phyloP scores from a whole-genome alignment of 2,888 invertebrate species.

The Machimus atricapillus region DNA sequence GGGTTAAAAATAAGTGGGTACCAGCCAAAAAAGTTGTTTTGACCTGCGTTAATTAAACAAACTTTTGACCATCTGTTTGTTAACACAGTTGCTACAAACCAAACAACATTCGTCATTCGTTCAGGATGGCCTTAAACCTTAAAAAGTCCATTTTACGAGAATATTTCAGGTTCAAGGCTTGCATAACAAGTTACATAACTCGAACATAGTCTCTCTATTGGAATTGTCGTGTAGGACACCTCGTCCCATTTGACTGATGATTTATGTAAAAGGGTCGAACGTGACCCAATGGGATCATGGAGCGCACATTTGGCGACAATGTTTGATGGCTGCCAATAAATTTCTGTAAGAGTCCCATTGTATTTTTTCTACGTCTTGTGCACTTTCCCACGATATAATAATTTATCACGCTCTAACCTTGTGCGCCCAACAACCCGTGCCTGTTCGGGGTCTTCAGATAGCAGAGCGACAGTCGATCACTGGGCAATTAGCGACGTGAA shows the following conservation, averaged over 20 bases:
- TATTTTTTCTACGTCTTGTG: background rate
- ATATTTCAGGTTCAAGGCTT: background rate
- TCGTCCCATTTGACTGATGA: background rate
- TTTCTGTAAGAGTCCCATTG: background rate
- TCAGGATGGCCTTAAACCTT: background rate
- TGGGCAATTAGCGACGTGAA: background rate
- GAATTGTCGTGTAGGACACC: background rate
- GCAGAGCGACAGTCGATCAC: background rate
- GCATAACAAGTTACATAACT: background rate
- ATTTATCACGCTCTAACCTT: background rate
- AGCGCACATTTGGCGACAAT: background rate
- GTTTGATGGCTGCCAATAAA: background rate
- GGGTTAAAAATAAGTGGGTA: background rate
- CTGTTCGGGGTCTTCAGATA: background rate
- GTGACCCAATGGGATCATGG: background rate
- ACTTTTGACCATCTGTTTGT: background rate
- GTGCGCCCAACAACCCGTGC: background rate
- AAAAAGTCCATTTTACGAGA: background rate
- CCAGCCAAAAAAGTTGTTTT: background rate
- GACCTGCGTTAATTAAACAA: background rate
- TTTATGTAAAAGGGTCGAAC: background rate
- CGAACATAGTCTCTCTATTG: background rate
- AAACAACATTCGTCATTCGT: background rate
- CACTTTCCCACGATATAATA: conserved; percentile 6
- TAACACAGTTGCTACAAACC: background rate